A percentile compares a stretch with the other conserved stretches of the same genome.
Evolutionary conservation across 2,888 invertebrate species (phyloP).

Genomic region (Acrobasis repandana): DNA sequence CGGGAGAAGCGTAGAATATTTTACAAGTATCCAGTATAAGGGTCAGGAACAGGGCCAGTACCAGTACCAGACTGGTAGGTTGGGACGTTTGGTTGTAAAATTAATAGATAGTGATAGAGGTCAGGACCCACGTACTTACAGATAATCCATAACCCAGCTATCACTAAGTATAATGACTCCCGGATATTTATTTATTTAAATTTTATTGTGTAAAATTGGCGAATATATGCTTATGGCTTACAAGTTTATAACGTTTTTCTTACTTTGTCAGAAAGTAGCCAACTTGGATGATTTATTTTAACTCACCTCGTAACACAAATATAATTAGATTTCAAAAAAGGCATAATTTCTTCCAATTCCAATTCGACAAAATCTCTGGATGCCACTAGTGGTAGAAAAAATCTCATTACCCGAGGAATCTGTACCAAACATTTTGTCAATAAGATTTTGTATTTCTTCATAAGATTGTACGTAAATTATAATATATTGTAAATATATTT

Average conservation of each 20-base stretch:
- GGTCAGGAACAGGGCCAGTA: too few relatives aligned
- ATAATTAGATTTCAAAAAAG: slow-evolving; percentile 87
- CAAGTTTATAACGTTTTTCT: neutral
- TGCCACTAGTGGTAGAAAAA: slow-evolving; percentile 89
- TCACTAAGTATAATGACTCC: too few relatives aligned
- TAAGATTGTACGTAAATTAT: neutral
- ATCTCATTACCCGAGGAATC: slow-evolving; percentile 87
- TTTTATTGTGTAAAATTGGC: too few relatives aligned
- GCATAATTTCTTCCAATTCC: slow-evolving; percentile 85
- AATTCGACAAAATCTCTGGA: slow-evolving; percentile 88
- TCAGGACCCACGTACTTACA: too few relatives aligned
- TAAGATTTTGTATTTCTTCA: neutral
- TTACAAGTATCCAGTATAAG: too few relatives aligned
- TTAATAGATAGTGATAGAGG: too few relatives aligned
- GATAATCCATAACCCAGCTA: too few relatives aligned
- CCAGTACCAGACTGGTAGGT: too few relatives aligned
- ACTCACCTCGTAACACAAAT: slow-evolving; percentile 88
- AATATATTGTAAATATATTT: neutral
- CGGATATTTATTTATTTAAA: too few relatives aligned
- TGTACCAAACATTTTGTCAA: slow-evolving; percentile 30
- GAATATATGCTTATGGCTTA: too few relatives aligned
- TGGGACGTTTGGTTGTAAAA: too few relatives aligned
- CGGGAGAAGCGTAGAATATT: too few relatives aligned
- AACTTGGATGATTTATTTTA: neutral
- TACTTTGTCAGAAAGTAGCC: neutral